These are phyloP conservation scores for Babyrousa celebensis DNA, from an alignment of 2,797 vertebrate genomes.

Conservation along the genomic window DNA sequence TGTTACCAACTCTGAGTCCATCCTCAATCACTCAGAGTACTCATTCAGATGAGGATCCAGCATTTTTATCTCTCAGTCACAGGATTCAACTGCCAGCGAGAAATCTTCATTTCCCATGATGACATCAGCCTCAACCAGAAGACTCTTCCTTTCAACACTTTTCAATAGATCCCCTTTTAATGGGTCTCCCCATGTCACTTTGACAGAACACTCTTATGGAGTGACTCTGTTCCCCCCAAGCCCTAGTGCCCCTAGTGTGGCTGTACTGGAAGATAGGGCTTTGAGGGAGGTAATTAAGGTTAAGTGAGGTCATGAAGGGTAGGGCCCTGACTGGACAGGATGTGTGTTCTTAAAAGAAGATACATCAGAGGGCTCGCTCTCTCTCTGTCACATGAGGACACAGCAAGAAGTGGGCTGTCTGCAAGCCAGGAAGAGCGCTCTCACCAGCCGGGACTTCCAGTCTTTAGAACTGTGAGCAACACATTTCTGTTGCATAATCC, in stretches of 20 bases:
- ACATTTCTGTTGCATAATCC: background rate
- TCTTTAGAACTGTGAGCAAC: background rate
- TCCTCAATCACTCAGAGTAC: slow-evolving; percentile 4
- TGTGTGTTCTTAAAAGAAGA: background rate
- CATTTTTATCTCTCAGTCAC: background rate
- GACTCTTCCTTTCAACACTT: background rate
- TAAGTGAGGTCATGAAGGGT: background rate
- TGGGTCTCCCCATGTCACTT: background rate
- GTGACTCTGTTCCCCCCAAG: background rate
- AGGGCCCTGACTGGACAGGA: background rate
- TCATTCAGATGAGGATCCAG: background rate
- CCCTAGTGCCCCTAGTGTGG: background rate
- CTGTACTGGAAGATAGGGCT: background rate
- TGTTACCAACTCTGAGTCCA: background rate
- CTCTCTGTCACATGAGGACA: background rate
- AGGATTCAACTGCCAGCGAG: background rate
- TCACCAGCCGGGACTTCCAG: background rate
- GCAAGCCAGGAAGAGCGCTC: background rate
- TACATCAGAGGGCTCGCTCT: background rate
- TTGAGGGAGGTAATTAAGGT: background rate
- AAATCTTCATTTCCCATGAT: background rate
- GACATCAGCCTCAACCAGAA: background rate
- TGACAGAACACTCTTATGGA: background rate
- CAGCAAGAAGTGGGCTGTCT: background rate
- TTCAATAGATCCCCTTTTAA: background rate